Evolutionary conservation across 2,888 invertebrate genomes (phyloP), one percentile per base, ranked within the genome.

Genomic region (Drosophila fulvimacula): DNA sequence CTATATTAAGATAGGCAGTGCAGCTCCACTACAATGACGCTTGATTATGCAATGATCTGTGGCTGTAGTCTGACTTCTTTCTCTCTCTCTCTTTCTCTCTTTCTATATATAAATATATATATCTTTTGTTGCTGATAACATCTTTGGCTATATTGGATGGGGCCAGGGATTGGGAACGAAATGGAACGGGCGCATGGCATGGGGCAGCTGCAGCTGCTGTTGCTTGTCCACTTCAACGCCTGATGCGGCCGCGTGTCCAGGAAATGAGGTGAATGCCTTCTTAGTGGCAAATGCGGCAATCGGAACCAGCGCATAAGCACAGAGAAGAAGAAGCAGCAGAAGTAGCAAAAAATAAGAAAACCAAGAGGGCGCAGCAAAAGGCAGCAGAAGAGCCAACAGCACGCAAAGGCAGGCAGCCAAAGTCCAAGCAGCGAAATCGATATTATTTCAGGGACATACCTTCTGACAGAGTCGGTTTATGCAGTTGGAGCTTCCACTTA

Each of bases 231-330:
- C 56, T 74, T 79, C 68, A 61, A 68, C 42, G 55, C 55, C 55
- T 42, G 55, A 55, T 32, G 55, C 41, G 41, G 32, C 55, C 56
- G 78, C 65, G 70, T 72, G 78, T 73, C 60, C 83, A 81, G 84
- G 84, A 84, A 84, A 84, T 87, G 89, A 89, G 83, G 83, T 83
- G 83, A 83, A 83, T 83, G 89, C 84, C 83, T 83, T 83, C 89
- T 84, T 86, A 76, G 82, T 60, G 65, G 72, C 58, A 41, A 76
- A 59, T 51, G 79, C 65, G 68, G 70, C 84, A 81, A 83, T 73
- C 84, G 81, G 73, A 87, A 77, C 81, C 86, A 81, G 78, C 75
- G 63, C 75, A 55, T 62, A 63, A 53, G 19, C 53, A 5, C 27
- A 30, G n/a, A 52, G 24, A 17, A 36, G 17, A 17, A 36, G 48